Evolutionary conservation across 92 coral and sea anemone species (phyloP).

Genomic region (Metridium senile): DNA sequence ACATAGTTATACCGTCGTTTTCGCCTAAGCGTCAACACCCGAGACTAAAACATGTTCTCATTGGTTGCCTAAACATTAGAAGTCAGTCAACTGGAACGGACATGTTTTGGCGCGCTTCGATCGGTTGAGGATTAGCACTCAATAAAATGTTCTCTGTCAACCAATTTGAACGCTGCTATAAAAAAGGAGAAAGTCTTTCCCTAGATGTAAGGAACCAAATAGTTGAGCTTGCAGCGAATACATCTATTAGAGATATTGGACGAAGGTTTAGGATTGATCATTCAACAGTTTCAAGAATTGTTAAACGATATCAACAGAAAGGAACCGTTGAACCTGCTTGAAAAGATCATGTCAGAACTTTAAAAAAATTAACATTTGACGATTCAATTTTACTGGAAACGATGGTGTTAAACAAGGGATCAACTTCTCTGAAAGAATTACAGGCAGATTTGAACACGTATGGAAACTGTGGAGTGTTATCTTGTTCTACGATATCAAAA

Average conservation of each 20-base stretch:
- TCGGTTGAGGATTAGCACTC: too few species aligned
- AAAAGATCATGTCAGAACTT: slow-evolving; percentile 47
- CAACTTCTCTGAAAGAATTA: slow-evolving; percentile 44
- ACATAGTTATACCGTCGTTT: too few species aligned
- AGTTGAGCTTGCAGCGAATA: slow-evolving; percentile 45
- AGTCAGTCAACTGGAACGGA: too few species aligned
- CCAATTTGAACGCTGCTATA: slow-evolving; percentile 44
- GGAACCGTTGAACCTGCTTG: slow-evolving; percentile 41
- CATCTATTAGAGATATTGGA: slow-evolving; percentile 43
- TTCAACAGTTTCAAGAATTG: slow-evolving; percentile 47
- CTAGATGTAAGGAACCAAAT: slow-evolving; percentile 49
- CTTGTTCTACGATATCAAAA: slow-evolving; percentile 53
- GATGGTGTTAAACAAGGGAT: slow-evolving; percentile 46
- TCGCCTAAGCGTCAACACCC: too few species aligned
- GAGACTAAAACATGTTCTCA: too few species aligned
- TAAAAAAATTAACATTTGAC: slow-evolving; percentile 37
- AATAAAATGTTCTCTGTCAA: slow-evolving; percentile 35
- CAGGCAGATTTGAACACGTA: slow-evolving; percentile 37
- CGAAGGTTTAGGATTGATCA: slow-evolving; percentile 33
- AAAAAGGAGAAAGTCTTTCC: slow-evolving; percentile 45
- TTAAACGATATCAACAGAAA: slow-evolving; percentile 32
- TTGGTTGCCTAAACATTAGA: too few species aligned
- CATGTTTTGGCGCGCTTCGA: too few species aligned
- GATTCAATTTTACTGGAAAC: slow-evolving; percentile 56
- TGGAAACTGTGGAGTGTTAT: slow-evolving; percentile 52